Base-by-base conservation (phyloP, 2,888 invertebrate genomes). In the Idaea dimidiata region DNA sequence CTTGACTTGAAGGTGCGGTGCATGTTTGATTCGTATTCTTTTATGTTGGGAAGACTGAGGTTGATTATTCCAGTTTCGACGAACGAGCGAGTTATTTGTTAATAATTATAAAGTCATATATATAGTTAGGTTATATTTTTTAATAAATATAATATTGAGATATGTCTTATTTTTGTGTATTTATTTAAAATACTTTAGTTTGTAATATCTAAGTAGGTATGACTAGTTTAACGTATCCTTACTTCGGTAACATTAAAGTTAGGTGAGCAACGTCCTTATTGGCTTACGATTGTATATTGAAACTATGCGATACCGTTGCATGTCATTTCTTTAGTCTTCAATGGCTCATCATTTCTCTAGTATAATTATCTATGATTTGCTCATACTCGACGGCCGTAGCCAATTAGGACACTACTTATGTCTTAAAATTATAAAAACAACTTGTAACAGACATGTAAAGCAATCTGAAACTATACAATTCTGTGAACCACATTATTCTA, bases 91-190 rank as follows among this genome's bases (percentile, higher is more conserved):
- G 89, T 91, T 91, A 90, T 88, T 91, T 92, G 92, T 92, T 92
- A 90, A 91, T 91, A 89, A 91, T 89, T 90, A 91, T 91, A 91
- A 89, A 91, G 91, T 91, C 91, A 91, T 91, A 91, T 91, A 91
- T 89, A 90, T 91, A 92, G 91, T 89, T 91, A 92, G 91, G 91
- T 91, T 92, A 92, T 92, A 91, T 92, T 92, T 92, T 92, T 91
- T 91, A 91, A 91, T 91, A 92, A 91, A 91, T 91, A 91, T 91
- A 91, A 91, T 91, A 92, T 91, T 92, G 91, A 91, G 87, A 91
- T 91, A 91, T 91, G 91, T 91, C 91, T 90, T 88, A 89, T 87
- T 88, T 67, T 71, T 64, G 58, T 78, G 82, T 73, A 69, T 89
- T 89, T 91, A 31, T 56, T 53, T 32, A 31, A 63, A 63, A 62